Evolutionary conservation across 2,113 vertebrate species (phyloP).

Genomic region (Phalacrocorax aristotelis): DNA sequence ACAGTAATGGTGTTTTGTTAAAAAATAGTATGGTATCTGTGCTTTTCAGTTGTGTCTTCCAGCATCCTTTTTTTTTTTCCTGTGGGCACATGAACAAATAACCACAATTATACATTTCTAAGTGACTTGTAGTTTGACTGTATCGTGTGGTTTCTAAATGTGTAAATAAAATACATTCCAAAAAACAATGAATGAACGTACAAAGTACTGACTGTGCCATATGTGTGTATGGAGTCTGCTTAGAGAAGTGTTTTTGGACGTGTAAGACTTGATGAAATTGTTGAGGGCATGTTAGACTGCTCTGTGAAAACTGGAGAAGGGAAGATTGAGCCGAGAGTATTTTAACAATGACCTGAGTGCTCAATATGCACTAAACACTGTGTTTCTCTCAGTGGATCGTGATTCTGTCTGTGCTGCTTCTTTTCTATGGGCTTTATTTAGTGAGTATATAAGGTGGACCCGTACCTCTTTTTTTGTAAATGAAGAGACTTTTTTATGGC

Average conservation of each 20-base stretch:
- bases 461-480: background rate
- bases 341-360: background rate
- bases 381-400: background rate
- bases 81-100: background rate
- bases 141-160: background rate
- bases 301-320: background rate
- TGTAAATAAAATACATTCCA: background rate
- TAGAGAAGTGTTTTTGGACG: background rate
- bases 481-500: background rate
- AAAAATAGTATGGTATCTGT: background rate
- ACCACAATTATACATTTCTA: background rate
- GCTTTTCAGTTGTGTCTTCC: accelerated
- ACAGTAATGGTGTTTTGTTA: background rate
- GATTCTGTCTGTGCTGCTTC: background rate
- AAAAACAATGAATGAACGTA: background rate
- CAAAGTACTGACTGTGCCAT: background rate
- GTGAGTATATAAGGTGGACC: background rate
- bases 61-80: background rate
- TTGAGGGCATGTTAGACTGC: background rate
- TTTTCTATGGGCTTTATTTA: background rate
- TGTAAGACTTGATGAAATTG: background rate
- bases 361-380: background rate
- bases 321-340: background rate
- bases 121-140: background rate
- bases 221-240: background rate